phyloP scores from a whole-genome alignment of 2,888 invertebrate genomes.

The Ganaspis brasiliensis region DNA sequence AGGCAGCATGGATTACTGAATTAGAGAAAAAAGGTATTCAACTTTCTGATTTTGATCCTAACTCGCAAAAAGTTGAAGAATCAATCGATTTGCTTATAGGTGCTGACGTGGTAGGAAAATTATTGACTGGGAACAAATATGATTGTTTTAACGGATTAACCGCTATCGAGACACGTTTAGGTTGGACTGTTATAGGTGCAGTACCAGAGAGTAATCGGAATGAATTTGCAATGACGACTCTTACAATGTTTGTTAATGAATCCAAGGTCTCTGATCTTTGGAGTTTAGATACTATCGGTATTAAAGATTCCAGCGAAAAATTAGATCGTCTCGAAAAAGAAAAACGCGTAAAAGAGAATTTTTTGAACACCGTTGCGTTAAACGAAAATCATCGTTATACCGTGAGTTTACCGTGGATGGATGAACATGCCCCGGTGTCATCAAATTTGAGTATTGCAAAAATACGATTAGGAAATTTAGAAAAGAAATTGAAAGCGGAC shows the following conservation, averaged over 20 bases:
- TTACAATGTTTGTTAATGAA: constrained; percentile 56
- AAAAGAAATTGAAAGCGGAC: constrained; percentile 57
- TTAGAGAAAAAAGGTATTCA: constrained; percentile 48
- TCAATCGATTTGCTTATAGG: constrained; percentile 65
- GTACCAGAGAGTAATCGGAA: constrained; percentile 42
- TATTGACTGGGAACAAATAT: constrained; percentile 60
- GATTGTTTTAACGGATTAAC: constrained; percentile 59
- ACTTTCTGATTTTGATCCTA: constrained; percentile 41
- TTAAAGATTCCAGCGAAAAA: constrained; percentile 67
- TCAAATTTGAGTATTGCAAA: constrained; percentile 63
- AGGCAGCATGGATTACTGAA: constrained; percentile 54
- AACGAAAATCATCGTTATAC: constrained; percentile 69
- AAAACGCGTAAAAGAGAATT: constrained; percentile 62
- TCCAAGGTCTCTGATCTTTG: constrained; percentile 68
- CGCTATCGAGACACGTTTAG: constrained; percentile 64
- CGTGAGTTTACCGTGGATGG: constrained; percentile 66
- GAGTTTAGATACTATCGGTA: constrained; percentile 70
- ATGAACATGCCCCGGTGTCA: constrained; percentile 68
- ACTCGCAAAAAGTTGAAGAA: not conserved
- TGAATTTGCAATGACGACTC: constrained; percentile 43
- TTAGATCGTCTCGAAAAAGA: constrained; percentile 59
- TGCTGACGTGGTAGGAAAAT: constrained; percentile 63
- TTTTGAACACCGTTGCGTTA: constrained; percentile 65
- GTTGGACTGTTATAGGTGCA: constrained; percentile 66
- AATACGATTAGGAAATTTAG: constrained; percentile 63